A percentile compares a stretch with the other conserved stretches of the same genome.
These are phyloP conservation scores for Enteromius unitaeniatus DNA, from an alignment of 2,797 vertebrate genomes.

Conservation along the genomic window DNA sequence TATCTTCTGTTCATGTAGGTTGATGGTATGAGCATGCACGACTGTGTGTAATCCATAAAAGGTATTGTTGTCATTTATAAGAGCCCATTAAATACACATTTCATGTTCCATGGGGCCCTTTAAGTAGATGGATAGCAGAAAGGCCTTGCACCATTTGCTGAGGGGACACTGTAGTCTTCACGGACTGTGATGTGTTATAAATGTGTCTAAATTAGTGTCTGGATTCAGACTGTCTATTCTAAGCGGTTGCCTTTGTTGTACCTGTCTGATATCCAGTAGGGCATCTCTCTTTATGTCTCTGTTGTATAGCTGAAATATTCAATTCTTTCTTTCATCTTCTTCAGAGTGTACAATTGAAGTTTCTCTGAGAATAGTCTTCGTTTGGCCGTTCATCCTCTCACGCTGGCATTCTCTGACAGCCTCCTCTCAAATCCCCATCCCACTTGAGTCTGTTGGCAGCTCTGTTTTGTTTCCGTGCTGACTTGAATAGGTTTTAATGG, in stretches of 20 bases:
- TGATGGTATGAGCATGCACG: background rate
- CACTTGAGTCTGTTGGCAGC: slow-evolving; percentile 22
- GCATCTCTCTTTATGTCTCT: slow-evolving; percentile 18
- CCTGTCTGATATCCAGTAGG: slow-evolving; percentile 14
- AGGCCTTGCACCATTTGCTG: background rate
- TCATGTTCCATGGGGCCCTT: background rate
- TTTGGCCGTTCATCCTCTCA: slow-evolving; percentile 19
- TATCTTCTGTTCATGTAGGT: background rate
- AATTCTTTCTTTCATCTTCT: slow-evolving; percentile 31
- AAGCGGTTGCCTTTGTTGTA: slow-evolving; percentile 23
- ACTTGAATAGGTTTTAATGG: slow-evolving; percentile 39
- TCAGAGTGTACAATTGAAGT: slow-evolving; percentile 20
- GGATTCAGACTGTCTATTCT: background rate
- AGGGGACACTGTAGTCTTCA: background rate
- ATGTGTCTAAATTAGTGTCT: background rate
- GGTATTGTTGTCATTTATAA: slow-evolving; percentile 3
- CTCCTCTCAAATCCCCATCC: slow-evolving; percentile 35
- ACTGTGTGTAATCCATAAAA: slow-evolving; percentile 20
- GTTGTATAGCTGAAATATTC: slow-evolving; percentile 21
- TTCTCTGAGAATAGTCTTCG: slow-evolving; percentile 26
- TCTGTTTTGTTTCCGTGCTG: slow-evolving; percentile 30
- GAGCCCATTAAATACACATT: slow-evolving; percentile 3
- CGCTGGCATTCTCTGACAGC: slow-evolving; percentile 29
- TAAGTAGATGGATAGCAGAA: slow-evolving; percentile 26
- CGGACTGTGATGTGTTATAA: background rate